phyloP scores from a whole-genome alignment of 2,113 vertebrate species.

The Buteo buteo region DNA sequence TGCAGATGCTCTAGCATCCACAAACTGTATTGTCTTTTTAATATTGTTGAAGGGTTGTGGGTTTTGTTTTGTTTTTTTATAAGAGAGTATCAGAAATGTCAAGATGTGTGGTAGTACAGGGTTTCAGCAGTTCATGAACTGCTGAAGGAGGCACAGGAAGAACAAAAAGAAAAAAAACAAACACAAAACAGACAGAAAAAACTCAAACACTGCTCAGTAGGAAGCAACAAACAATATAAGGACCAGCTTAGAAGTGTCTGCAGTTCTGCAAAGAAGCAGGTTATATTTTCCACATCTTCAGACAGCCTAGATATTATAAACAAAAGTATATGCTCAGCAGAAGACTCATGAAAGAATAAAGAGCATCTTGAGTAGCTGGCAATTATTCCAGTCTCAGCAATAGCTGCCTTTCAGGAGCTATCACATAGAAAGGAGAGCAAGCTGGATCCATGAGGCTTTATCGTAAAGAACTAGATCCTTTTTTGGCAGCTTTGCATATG shows the following conservation, averaged over 20 bases:
- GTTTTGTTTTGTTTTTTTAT: neutral
- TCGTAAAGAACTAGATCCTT: neutral
- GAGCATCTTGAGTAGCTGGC: neutral
- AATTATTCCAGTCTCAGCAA: neutral
- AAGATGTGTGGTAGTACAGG: neutral
- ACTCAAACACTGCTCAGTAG: neutral
- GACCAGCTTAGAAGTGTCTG: neutral
- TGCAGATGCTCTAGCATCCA: neutral
- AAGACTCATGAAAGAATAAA: neutral
- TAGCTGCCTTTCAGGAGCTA: neutral
- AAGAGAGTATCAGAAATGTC: neutral
- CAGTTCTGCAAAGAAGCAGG: neutral
- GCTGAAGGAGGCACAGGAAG: neutral
- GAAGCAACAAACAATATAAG: neutral
- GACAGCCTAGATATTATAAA: neutral
- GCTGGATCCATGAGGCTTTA: neutral
- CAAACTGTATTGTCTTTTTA: neutral
- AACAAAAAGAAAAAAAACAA: neutral
- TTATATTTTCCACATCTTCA: neutral
- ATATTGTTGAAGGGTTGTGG: neutral
- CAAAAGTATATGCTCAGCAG: neutral
- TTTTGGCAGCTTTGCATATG: neutral
- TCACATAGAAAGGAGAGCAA: neutral
- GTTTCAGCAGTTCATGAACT: neutral
- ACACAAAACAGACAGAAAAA: neutral